Evolutionary conservation across 2,113 vertebrate genomes (phyloP), one percentile per base, ranked within the genome.

Genomic region (Amblyornis subalaris): DNA sequence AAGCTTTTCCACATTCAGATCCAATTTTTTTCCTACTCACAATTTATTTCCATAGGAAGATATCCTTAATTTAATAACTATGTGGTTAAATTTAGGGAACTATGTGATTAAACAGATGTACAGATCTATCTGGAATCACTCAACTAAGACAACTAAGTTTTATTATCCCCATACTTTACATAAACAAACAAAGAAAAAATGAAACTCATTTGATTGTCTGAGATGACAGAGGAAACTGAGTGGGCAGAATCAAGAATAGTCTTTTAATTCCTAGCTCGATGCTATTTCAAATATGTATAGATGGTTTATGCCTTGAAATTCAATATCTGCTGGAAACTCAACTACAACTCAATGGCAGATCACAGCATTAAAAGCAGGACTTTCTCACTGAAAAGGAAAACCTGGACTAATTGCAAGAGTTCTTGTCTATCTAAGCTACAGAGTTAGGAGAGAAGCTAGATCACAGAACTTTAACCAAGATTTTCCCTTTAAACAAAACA

Each of bases 251-350:
- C 22, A 6, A 4, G 19, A 82, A 71, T 36, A 74, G 33, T 84
- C 12, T 77, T 74, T 73, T 74, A n/a, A 53, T 48, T 86, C 16
- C 14, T 45, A 62, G 3, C 3, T 50, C 31, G 55, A 2, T 38
- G 6, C 3, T 79, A 8, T 65, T 93, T 20, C 2, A n/a, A 64
- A 28, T 17, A 77, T 0, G 0, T 11, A 48, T 25, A 62, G 57
- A 10, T 45, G 10, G 3, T 36, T 72, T 73, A 9, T 73, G 9
- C 3, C 18, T 61, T 70, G 44, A 64, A 78, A 70, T 54, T 58
- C 3, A 8, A 0, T 20, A 44, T n/a, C 9, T 65, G 6, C 25
- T 22, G 16, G 18, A 76, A 75, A 72, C 18, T 69, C 3, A 21
- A 19, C 35, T 76, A 33, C 33, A 65, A 58, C 21, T 45, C 21